Base-by-base conservation (phyloP, 2,888 invertebrate species). In the Microchrysa polita region DNA sequence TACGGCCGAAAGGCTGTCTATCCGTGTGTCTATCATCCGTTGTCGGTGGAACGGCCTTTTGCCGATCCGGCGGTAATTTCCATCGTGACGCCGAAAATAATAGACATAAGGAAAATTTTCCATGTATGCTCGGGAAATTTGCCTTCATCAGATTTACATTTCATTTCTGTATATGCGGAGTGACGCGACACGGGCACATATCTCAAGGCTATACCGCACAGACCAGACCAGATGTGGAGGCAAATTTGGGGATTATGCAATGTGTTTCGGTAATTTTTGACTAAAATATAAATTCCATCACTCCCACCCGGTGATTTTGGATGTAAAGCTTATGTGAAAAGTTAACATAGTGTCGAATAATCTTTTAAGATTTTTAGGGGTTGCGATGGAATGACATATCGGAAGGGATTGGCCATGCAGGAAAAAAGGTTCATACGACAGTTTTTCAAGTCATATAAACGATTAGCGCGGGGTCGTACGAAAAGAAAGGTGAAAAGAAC, bases 81-180 rank as follows among this genome's bases (percentile, higher is more conserved):
- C 67, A 23, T 67, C 67, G 53, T 20, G 16, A n/a, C 23, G 67
- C 9, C n/a, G 67, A 53, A 53, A 67, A 67, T 67, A 53, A 27
- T 53, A 67, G 53, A 67, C 67, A 52, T 67, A 67, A 52, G 67
- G 67, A 34, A 67, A 27, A 53, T 53, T 67, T 67, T n/a, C n/a
- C 52, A 52, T 34, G 53, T 67, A 53, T 67, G 52, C n/a, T n/a
- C n/a, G 12, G 14, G 27, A 27, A 53, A 34, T 34, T 53, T 27
- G 67, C 53, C 53, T 52, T 67, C 67, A 67, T 67, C 67, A 67
- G 67, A 67, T 67, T 53, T 65, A 65, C 20, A 65, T 23, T 67
- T 27, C n/a, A 27, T 23, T n/a, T n/a, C n/a, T n/a, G 23, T 16
- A 16, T n/a, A n/a, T n/a, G n/a, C n/a, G n/a, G n/a, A n/a, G n/a